Base-by-base conservation (phyloP, 2,797 vertebrate species). In the Ambastaia sidthimunki region DNA sequence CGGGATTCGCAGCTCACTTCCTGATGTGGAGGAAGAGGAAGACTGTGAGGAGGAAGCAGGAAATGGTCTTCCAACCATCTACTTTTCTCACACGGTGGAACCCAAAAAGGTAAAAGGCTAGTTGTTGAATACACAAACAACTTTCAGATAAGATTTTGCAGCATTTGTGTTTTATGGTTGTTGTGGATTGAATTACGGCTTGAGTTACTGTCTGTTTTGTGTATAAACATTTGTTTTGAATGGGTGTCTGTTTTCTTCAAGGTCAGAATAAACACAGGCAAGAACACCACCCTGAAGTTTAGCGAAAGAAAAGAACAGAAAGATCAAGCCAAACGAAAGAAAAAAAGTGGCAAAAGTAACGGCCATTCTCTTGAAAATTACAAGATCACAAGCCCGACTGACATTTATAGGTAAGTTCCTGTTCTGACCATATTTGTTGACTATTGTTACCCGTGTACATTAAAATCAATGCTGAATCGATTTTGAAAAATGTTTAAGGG, bases 221-320 rank as follows among this genome's bases (percentile, higher is more conserved):
- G 62, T 37, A 1, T 25, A 59, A 62, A 18, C 5, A 6, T 18
- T 62, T 62, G 1, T 31, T 62, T 31, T 60, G 3, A 60, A 28
- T 7, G 4, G 25, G 1, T 19, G 16, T 12, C 21, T 68, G 0
- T 68, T 48, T 3, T 71, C 78, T 82, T 88, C 82, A 88, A 99
- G 98, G 97, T 99, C 82, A 95, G 98, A 88, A 99, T 99, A 91
- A 99, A 99, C 92, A 99, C 97, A 16, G 97, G 97, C 55, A 99
- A 96, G 92, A 99, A 99, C 90, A 99, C 97, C 62, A 99, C 90
- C 2, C 89, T 99, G 82, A 99, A 99, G 93, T 99, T 97, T 90
- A 99, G 98, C 7, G 97, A 99, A 83, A 95, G 94, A 86, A 99
- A 98, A 88, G 98, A 99, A 84, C 96, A 98, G 88, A 98, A 97